phyloP scores from a whole-genome alignment of 1,140 invertebrate species.

The Formica selysi region DNA sequence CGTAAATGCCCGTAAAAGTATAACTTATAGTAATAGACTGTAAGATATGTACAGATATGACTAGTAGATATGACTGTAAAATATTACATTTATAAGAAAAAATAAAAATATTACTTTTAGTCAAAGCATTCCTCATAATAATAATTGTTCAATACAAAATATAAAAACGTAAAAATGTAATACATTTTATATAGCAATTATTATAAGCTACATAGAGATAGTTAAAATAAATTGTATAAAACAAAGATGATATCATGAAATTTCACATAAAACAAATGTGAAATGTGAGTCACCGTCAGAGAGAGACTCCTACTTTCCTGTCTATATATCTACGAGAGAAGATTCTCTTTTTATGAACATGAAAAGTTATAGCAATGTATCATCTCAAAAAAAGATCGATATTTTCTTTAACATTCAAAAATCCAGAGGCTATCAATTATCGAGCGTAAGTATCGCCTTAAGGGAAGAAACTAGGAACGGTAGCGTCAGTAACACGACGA shows the following conservation, averaged over 20 bases:
- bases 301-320: not conserved
- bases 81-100: not conserved
- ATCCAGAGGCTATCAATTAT: constrained; percentile 6
- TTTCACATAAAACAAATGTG: not conserved
- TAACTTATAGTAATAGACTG: too few relatives aligned
- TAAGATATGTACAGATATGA: too few relatives aligned
- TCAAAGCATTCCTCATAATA: not conserved
- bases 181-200: constrained; percentile 26
- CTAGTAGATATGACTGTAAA: too few relatives aligned
- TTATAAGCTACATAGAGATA: constrained; percentile 14
- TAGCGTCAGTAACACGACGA: not conserved
- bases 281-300: constrained; percentile 4
- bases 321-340: not conserved
- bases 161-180: constrained; percentile 11
- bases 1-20: not conserved
- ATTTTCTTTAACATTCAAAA: constrained; percentile 9
- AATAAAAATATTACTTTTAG: not conserved
- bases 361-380: not conserved
- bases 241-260: constrained; percentile 23
- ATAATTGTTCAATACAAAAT: not conserved
- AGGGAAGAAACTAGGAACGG: not conserved
- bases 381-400: not conserved
- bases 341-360: not conserved
- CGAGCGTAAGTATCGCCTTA: not conserved
- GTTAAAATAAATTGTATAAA: constrained; percentile 35